phyloP scores from a whole-genome alignment of 2,797 vertebrate genomes.

The Oreonectes daqikongensis region DNA sequence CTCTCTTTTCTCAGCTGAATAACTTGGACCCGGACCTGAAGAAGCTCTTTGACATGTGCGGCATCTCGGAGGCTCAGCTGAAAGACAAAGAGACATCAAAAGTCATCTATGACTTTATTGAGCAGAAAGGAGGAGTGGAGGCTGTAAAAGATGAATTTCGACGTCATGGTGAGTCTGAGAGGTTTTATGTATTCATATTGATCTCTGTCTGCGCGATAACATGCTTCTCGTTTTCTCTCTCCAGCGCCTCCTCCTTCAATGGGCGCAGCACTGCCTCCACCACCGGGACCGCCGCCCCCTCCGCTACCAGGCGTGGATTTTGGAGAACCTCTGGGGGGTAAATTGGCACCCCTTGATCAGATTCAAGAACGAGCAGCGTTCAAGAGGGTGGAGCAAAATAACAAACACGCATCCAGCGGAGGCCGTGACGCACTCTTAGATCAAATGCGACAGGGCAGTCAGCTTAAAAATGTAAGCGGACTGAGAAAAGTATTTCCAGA shows the following conservation, averaged over 20 bases:
- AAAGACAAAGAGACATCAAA: constrained; percentile 99
- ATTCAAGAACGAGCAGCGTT: no score
- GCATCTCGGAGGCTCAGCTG: constrained; percentile 96
- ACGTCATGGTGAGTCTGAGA: constrained; percentile 83
- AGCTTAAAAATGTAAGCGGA: no score
- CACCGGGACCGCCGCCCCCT: constrained; percentile 78
- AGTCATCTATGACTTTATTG: constrained; percentile 98
- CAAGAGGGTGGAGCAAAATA: no score
- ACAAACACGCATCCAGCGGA: no score
- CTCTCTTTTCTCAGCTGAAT: constrained; percentile 81
- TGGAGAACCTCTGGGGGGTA: no score
- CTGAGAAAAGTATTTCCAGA: no score
- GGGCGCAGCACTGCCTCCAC: constrained; percentile 66
- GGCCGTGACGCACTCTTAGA: no score
- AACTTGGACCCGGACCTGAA: constrained; percentile 98
- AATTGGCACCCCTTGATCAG: no score
- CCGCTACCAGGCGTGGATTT: no score
- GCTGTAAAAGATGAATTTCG: constrained; percentile 95
- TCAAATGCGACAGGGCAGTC: no score
- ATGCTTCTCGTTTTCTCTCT: constrained; percentile 65
- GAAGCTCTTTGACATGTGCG: constrained; percentile 94
- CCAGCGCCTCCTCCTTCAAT: constrained; percentile 56
- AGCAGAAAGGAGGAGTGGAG: constrained; percentile 97
- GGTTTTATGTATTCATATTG: no score
- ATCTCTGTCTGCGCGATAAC: no score